A percentile compares a stretch with the other conserved stretches of the same genome.
Evolutionary conservation across 2,888 invertebrate genomes (phyloP).

Genomic region (Oligia strigilis): DNA sequence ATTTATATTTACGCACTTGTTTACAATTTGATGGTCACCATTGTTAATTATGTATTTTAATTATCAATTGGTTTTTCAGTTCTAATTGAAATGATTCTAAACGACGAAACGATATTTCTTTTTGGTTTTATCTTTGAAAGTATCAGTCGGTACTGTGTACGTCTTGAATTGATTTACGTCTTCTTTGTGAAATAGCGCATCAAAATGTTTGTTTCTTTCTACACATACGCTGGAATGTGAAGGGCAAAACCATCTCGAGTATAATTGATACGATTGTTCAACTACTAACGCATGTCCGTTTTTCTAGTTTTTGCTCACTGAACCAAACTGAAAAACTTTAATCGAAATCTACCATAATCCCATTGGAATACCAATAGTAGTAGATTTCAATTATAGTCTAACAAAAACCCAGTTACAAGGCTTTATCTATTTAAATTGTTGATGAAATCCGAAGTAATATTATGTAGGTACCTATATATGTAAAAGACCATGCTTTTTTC

Average conservation of each 20-base stretch:
- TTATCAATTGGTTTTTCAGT: not conserved
- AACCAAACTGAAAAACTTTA: slow-evolving; percentile 29
- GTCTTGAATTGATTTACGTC: slow-evolving; percentile 36
- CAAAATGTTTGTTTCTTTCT: slow-evolving; percentile 46
- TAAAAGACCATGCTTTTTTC: not conserved
- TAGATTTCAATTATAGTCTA: not conserved
- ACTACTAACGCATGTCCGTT: slow-evolving; percentile 25
- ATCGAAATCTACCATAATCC: not conserved
- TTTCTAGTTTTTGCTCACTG: slow-evolving; percentile 33
- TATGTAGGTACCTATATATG: not conserved
- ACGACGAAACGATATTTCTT: slow-evolving; percentile 2
- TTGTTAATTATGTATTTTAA: not conserved
- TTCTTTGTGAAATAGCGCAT: slow-evolving; percentile 39
- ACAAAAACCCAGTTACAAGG: not conserved
- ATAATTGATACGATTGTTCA: slow-evolving; percentile 36
- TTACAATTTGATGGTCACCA: not conserved
- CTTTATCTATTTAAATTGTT: not conserved
- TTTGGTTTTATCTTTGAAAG: slow-evolving; percentile 29
- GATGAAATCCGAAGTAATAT: not conserved
- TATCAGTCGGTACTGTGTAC: slow-evolving; percentile 29
- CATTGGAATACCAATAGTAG: not conserved
- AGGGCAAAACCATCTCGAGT: slow-evolving; percentile 49
- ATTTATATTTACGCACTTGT: not conserved
- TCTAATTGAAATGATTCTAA: slow-evolving; percentile 18
- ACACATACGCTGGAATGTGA: slow-evolving; percentile 55